Evolutionary conservation across 2,113 vertebrate species (phyloP).

Genomic region (Erythrocercus mccallii): DNA sequence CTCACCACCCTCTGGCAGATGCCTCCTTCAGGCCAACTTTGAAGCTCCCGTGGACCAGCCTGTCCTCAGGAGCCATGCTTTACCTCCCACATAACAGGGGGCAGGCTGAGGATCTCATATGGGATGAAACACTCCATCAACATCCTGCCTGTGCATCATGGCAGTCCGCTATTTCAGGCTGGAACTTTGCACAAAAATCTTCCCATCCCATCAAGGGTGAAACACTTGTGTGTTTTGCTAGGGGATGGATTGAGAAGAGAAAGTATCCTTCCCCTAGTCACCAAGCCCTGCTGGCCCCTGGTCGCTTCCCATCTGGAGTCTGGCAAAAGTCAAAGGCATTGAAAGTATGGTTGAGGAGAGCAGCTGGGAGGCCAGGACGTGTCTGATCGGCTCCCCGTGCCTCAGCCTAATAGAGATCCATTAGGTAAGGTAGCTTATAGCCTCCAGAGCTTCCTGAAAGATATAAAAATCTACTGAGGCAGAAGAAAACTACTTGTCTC

Average conservation of each 20-base stretch:
- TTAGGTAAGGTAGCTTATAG: conserved; percentile 31
- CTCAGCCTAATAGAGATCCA: not conserved
- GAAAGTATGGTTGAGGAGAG: not conserved
- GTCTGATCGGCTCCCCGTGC: not conserved
- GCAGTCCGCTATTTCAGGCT: rapidly evolving
- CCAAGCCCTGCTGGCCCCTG: not conserved
- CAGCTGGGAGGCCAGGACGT: not conserved
- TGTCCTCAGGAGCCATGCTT: not conserved
- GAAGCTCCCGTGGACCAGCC: not conserved
- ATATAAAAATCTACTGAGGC: conserved; percentile 12
- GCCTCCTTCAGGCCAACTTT: not conserved
- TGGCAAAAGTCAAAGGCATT: not conserved
- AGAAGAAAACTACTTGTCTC: not conserved
- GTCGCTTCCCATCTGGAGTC: not conserved
- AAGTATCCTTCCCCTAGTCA: not conserved
- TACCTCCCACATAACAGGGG: not conserved
- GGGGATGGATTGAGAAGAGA: not conserved
- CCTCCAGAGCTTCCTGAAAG: conserved; percentile 8
- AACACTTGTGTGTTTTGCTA: not conserved
- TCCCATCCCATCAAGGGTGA: not conserved
- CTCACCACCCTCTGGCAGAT: not conserved
- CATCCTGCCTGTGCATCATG: not conserved
- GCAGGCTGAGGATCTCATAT: not conserved
- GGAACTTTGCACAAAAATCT: not conserved
- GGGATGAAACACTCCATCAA: rapidly evolving